A percentile compares a stretch with the other conserved stretches of the same genome.
phyloP scores from a whole-genome alignment of 2,888 invertebrate species.

The Artemia sp. region DNA sequence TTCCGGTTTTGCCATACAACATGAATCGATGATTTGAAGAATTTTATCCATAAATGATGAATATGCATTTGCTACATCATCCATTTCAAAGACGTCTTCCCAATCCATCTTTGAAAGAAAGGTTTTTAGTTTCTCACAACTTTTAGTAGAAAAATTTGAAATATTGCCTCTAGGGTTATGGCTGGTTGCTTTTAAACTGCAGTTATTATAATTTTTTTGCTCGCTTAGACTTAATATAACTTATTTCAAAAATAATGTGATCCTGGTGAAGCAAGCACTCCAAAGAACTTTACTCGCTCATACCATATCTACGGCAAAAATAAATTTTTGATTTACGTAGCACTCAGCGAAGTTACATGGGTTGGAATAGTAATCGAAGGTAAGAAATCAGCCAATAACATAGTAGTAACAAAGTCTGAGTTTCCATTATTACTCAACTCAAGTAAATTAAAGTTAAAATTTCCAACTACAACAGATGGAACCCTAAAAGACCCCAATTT shows the following conservation, averaged over 20 bases:
- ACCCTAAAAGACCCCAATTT: too few species aligned
- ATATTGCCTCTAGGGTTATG: not conserved
- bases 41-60: not conserved
- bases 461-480: too few species aligned
- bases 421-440: too few species aligned
- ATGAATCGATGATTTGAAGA: not conserved
- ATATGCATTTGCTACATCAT: not conserved
- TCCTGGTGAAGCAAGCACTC: conserved; percentile 1
- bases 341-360: not conserved
- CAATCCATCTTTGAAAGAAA: too few species aligned
- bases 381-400: too few species aligned
- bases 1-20: not conserved
- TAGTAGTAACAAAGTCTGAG: too few species aligned
- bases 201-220: not conserved
- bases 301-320: not conserved
- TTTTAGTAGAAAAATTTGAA: not conserved
- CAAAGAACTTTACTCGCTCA: not conserved
- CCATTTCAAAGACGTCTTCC: not conserved
- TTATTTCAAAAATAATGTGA: not conserved
- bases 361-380: too few species aligned
- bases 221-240: not conserved
- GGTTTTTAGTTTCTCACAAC: not conserved
- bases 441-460: too few species aligned
- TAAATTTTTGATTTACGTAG: not conserved
- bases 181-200: not conserved